Conservation (phyloP, 1,140 invertebrate species). For the Idris sp. region DNA sequence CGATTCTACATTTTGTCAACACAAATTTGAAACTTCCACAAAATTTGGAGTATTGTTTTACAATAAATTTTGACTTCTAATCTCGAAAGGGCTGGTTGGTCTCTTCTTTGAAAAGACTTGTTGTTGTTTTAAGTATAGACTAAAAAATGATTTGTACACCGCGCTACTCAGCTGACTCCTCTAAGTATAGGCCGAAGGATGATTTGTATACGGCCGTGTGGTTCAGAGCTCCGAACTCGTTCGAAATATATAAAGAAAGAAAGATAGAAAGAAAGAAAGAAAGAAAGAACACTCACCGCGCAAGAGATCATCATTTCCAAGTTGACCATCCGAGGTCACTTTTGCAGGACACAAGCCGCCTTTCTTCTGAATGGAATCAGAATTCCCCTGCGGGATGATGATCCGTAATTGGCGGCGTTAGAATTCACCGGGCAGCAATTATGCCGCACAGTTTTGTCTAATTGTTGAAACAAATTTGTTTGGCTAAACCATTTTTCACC, state of each 20-base stretch:
- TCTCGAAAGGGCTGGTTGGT: too few species aligned
- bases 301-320: slow-evolving; percentile 41
- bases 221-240: slow-evolving; percentile 28
- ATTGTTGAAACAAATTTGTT: slow-evolving; percentile 67
- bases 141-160: slow-evolving; percentile 64
- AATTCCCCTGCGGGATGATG: slow-evolving; percentile 59
- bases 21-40: too few species aligned
- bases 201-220: slow-evolving; percentile 67
- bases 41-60: too few species aligned
- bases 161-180: slow-evolving; percentile 61
- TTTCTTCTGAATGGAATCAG: slow-evolving; percentile 34
- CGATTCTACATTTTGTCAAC: too few species aligned
- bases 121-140: slow-evolving; percentile 65
- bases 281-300: slow-evolving; percentile 51
- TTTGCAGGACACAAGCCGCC: slow-evolving; percentile 50
- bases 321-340: slow-evolving; percentile 56
- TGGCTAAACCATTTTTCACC: slow-evolving; percentile 68
- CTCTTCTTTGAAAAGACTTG: too few species aligned
- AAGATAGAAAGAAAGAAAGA: too few species aligned
- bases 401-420: slow-evolving; percentile 65
- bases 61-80: too few species aligned
- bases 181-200: slow-evolving; percentile 68
- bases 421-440: slow-evolving; percentile 54
- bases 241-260: too few species aligned
- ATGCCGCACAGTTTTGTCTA: slow-evolving; percentile 54